Percentiles rank a stretch among this genome's conserved stretches.
These are phyloP conservation scores for Episyrphus balteatus DNA, from an alignment of 1,140 invertebrate species.

Conservation along the genomic window DNA sequence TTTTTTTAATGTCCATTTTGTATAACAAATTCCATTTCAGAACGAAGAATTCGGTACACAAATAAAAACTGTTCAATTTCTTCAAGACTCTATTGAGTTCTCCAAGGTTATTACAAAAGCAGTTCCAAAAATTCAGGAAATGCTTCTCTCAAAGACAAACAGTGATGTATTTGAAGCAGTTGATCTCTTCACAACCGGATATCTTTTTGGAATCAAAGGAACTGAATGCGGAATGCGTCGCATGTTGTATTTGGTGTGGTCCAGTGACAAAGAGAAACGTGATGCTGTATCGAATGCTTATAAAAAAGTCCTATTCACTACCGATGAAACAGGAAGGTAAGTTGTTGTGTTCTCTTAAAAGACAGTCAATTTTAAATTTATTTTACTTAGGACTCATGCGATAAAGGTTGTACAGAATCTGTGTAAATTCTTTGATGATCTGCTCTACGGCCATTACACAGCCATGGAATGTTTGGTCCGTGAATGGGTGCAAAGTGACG, in stretches of 20 bases:
- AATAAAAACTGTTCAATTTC: slow-evolving; percentile 42
- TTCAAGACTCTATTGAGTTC: slow-evolving; percentile 56
- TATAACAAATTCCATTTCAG: slow-evolving; percentile 12
- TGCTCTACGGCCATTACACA: slow-evolving; percentile 50
- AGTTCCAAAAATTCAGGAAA: slow-evolving; percentile 55
- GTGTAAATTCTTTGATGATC: slow-evolving; percentile 44
- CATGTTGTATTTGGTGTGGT: slow-evolving; percentile 68
- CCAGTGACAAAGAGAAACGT: slow-evolving; percentile 43
- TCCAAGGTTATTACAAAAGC: slow-evolving; percentile 53
- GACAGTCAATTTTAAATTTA: not conserved
- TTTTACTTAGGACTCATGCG: slow-evolving; percentile 33
- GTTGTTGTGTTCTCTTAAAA: not conserved
- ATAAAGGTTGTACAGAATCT: slow-evolving; percentile 49
- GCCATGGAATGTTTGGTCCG: slow-evolving; percentile 59
- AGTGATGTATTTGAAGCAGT: slow-evolving; percentile 75
- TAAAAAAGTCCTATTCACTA: slow-evolving; percentile 30
- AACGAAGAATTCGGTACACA: slow-evolving; percentile 37
- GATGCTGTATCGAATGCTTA: slow-evolving; percentile 46
- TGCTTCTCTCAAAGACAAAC: slow-evolving; percentile 61
- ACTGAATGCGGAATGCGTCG: slow-evolving; percentile 57
- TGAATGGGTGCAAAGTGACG: slow-evolving; percentile 51
- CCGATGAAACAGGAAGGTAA: slow-evolving; percentile 20
- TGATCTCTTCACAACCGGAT: slow-evolving; percentile 70
- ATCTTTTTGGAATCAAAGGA: slow-evolving; percentile 63
- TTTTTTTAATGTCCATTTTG: too few relatives aligned